Percentiles rank a stretch among this genome's conserved stretches.
Evolutionary conservation across 1,140 invertebrate species (phyloP).

Genomic region (Holcopasites calliopsidis): DNA sequence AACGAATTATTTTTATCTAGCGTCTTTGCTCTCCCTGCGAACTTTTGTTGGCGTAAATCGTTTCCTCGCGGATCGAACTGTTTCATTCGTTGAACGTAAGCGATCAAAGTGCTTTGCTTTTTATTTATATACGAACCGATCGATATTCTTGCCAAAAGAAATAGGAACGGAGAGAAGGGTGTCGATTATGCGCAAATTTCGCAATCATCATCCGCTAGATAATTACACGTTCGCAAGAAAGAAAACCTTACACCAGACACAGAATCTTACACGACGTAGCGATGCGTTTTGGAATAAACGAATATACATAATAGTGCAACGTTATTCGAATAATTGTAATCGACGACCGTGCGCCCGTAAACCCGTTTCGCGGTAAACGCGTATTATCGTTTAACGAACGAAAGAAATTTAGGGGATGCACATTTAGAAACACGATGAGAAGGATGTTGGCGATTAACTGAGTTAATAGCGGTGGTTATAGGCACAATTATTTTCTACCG

Average conservation of each 20-base stretch:
- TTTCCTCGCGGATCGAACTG: no score
- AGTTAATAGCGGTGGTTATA: not conserved
- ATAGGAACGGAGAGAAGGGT: conserved; percentile 40
- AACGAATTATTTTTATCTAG: not conserved
- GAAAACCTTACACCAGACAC: conserved; percentile 44
- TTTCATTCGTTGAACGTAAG: no score
- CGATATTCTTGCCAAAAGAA: conserved; percentile 40
- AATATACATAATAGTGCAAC: conserved; percentile 62
- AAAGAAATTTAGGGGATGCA: not conserved
- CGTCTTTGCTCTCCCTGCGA: not conserved
- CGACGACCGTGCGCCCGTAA: conserved; percentile 56
- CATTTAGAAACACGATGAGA: conserved; percentile 1
- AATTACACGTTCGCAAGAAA: conserved; percentile 59
- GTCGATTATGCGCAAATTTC: conserved; percentile 40
- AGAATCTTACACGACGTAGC: conserved; percentile 62
- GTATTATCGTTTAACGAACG: not conserved
- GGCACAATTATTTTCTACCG: conserved; percentile 14
- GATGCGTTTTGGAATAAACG: conserved; percentile 61
- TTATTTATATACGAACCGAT: no score
- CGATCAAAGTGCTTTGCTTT: not conserved
- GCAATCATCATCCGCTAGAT: conserved; percentile 62
- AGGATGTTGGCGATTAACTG: not conserved
- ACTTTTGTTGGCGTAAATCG: not conserved
- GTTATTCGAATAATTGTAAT: conserved; percentile 62
- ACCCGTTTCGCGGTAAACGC: conserved; percentile 50